Conservation (phyloP, 2,888 invertebrate species). For the Mechanitis mazaeus region DNA sequence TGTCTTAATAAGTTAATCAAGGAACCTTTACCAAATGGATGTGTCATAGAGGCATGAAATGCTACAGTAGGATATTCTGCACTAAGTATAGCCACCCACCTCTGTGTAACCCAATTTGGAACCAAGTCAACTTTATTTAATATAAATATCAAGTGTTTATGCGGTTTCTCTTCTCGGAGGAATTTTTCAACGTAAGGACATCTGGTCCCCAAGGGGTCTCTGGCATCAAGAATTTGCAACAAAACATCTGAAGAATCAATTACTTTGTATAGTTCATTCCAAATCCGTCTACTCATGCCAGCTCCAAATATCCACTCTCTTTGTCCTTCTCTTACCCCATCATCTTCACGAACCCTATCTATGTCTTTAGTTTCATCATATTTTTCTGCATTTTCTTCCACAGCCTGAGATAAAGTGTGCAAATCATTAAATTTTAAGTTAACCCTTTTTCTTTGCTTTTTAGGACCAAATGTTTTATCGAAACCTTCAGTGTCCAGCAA, state of each 20-base stretch:
- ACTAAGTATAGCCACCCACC: constrained; percentile 97
- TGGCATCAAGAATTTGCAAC: constrained; percentile 95
- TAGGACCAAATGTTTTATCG: constrained; percentile 95
- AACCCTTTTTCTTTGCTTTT: constrained; percentile 93
- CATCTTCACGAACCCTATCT: constrained; percentile 88
- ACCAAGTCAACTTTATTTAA: constrained; percentile 98
- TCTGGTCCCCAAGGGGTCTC: constrained; percentile 97
- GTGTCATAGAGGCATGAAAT: constrained; percentile 98
- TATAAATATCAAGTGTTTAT: constrained; percentile 98
- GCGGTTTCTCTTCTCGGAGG: constrained; percentile 94
- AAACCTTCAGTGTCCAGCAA: constrained; percentile 96
- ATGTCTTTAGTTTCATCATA: constrained; percentile 90
- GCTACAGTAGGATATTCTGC: constrained; percentile 98
- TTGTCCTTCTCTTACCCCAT: constrained; percentile 86
- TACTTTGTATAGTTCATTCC: constrained; percentile 99
- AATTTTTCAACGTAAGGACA: constrained; percentile 95
- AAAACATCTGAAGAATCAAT: constrained; percentile 99
- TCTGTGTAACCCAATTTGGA: constrained; percentile 98
- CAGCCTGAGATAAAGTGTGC: constrained; percentile 84
- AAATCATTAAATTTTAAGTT: constrained; percentile 86
- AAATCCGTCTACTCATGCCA: constrained; percentile 97
- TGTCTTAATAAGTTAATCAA: constrained; percentile 96
- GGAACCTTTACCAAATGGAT: constrained; percentile 98
- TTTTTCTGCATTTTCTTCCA: constrained; percentile 81
- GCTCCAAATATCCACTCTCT: constrained; percentile 97